Evolutionary conservation across 2,888 invertebrate genomes (phyloP).

Genomic region (Himalopsyche anomala): DNA sequence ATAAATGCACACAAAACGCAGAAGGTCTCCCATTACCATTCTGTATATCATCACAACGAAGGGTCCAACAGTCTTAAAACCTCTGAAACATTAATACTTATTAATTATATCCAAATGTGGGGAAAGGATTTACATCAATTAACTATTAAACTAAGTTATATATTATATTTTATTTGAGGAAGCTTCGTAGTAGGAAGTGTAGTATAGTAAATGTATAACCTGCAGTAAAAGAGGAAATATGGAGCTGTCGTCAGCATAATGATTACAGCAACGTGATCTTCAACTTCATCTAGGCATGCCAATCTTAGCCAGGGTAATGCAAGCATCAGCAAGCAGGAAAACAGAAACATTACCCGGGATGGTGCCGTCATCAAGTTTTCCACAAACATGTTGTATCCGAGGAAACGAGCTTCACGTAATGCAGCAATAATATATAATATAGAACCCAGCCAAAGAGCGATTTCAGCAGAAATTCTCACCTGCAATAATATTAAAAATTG

Average conservation of each 20-base stretch:
- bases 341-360: conserved; percentile 92
- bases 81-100: conserved; percentile 78
- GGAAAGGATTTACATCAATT: no score
- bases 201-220: conserved; percentile 75
- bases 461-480: conserved; percentile 87
- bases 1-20: conserved; percentile 97
- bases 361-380: conserved; percentile 89
- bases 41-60: conserved; percentile 99
- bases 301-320: conserved; percentile 90
- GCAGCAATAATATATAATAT: conserved; percentile 90
- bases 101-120: no score
- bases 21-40: conserved; percentile 97
- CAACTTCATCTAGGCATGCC: conserved; percentile 89
- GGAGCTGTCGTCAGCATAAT: conserved; percentile 97
- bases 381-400: conserved; percentile 95
- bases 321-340: conserved; percentile 93
- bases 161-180: no score
- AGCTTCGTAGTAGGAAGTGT: no score
- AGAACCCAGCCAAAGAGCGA: conserved; percentile 88
- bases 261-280: conserved; percentile 93
- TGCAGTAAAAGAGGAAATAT: conserved; percentile 97
- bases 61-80: conserved; percentile 98
- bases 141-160: no score
- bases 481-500: conserved; percentile 66
- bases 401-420: conserved; percentile 90